These are phyloP conservation scores for Tokudaia tokunoshimensis DNA, from an alignment of 2,797 vertebrate genomes.

Conservation along the genomic window DNA sequence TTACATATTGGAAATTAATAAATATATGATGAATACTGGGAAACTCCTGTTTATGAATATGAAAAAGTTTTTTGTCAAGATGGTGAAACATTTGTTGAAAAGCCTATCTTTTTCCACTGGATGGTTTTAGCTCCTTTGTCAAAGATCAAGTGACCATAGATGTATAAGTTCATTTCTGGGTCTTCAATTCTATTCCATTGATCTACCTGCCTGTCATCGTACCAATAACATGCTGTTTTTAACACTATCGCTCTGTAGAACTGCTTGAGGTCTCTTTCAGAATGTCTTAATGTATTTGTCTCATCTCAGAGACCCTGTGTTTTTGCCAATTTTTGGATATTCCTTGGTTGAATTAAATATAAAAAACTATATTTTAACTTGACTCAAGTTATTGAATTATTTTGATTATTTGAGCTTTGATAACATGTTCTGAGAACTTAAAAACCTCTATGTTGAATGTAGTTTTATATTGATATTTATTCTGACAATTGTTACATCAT, in stretches of 20 bases:
- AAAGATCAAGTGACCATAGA: too few species aligned
- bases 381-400: not conserved
- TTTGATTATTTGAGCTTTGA: too few species aligned
- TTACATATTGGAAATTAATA: not conserved
- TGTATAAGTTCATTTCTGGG: too few species aligned
- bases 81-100: not conserved
- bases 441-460: not conserved
- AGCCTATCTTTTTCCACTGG: too few species aligned
- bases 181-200: too few species aligned
- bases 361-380: not conserved
- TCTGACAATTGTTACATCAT: not conserved
- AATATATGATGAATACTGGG: not conserved
- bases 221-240: too few species aligned
- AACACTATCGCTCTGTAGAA: too few species aligned
- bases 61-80: not conserved
- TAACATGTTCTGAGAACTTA: not conserved
- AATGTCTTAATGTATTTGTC: conserved; percentile 18
- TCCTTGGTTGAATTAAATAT: not conserved
- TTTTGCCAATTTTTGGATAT: not conserved
- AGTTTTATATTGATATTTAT: conserved; percentile 22
- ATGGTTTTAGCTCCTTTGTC: too few species aligned
- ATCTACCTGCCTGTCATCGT: too few species aligned
- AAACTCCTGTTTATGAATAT: not conserved
- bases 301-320: not conserved
- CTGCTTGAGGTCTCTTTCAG: not conserved